These are phyloP conservation scores for Nestor notabilis DNA, from an alignment of 2,113 vertebrate genomes.

Conservation along the genomic window DNA sequence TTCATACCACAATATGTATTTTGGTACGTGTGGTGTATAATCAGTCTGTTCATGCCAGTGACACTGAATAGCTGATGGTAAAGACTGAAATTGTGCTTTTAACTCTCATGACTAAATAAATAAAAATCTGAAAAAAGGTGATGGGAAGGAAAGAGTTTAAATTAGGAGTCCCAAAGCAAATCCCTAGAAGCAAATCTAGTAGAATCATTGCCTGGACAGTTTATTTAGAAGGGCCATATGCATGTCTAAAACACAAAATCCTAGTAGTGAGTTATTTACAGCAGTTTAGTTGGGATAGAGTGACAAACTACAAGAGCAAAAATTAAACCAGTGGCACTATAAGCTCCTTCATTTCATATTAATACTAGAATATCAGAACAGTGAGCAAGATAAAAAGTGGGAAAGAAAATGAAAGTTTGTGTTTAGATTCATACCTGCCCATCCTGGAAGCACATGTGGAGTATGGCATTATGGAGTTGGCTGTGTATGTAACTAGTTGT, in stretches of 20 bases:
- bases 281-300: not conserved
- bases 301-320: not conserved
- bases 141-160: not conserved
- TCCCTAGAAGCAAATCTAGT: not conserved
- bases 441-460: not conserved
- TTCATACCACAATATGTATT: not conserved
- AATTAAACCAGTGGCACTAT: not conserved
- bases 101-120: not conserved
- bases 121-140: not conserved
- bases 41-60: rapidly evolving
- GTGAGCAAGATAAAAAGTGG: not conserved
- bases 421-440: not conserved
- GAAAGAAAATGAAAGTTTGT: not conserved
- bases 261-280: not conserved
- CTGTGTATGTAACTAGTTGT: not conserved
- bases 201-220: not conserved
- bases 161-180: not conserved
- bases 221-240: not conserved
- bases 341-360: not conserved
- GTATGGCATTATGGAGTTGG: too few relatives aligned
- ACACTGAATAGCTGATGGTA: not conserved
- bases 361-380: not conserved
- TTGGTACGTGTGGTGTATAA: not conserved
- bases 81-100: not conserved
- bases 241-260: not conserved